Percentiles rank a stretch among this genome's conserved stretches.
Evolutionary conservation across 2,113 vertebrate genomes (phyloP).

Genomic region (Rhineura floridana): DNA sequence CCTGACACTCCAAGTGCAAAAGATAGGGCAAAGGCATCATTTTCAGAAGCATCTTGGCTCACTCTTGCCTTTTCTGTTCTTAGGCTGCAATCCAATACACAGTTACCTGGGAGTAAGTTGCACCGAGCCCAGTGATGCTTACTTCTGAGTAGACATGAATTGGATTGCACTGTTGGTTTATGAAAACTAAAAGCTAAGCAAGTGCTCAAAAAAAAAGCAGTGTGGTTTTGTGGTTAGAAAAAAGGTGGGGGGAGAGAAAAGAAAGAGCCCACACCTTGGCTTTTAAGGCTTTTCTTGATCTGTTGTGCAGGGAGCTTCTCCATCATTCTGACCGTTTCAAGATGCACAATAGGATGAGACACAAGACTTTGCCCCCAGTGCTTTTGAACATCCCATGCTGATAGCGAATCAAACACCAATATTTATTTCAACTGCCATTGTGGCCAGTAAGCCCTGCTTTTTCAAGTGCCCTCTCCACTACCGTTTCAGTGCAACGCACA

Average conservation of each 20-base stretch:
- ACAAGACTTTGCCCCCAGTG: background rate
- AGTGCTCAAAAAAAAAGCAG: constrained; percentile 15
- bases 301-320: background rate
- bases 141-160: too few species aligned
- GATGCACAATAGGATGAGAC: background rate
- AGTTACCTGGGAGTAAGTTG: too few species aligned
- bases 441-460: background rate
- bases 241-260: background rate
- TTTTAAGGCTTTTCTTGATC: background rate
- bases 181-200: background rate
- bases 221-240: constrained; percentile 26
- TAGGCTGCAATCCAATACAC: too few species aligned
- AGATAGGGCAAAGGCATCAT: background rate
- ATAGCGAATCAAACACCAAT: background rate
- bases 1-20: constrained; percentile 42
- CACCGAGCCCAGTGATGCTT: too few species aligned
- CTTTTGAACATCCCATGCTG: background rate
- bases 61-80: background rate
- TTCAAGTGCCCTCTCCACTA: background rate
- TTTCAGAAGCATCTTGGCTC: background rate
- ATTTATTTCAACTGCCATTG: background rate
- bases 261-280: background rate
- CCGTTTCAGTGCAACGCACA: background rate
- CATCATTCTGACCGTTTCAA: background rate
- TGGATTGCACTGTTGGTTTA: too few species aligned